Percentiles rank a stretch among this genome's conserved stretches.
phyloP scores from a whole-genome alignment of 1,140 invertebrate species.

The Monochamus saltuarius region DNA sequence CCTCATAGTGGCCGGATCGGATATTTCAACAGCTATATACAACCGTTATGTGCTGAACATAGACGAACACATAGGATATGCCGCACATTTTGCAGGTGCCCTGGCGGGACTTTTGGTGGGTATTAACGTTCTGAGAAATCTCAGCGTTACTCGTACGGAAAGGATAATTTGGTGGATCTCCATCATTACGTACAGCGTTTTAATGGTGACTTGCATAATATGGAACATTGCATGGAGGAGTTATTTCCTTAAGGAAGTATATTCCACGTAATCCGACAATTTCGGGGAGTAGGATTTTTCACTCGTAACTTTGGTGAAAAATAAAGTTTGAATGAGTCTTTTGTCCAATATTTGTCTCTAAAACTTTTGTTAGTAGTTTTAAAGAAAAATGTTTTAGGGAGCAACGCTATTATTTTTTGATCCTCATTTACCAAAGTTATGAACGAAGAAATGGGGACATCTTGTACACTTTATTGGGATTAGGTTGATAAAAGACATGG shows the following conservation, averaged over 20 bases:
- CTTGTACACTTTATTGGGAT: no score
- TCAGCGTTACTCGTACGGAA: constrained; percentile 85
- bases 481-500: no score
- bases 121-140: constrained; percentile 86
- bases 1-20: constrained; percentile 66
- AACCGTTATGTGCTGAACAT: constrained; percentile 68
- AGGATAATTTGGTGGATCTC: constrained; percentile 81
- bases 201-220: constrained; percentile 63
- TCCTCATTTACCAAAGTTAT: no score
- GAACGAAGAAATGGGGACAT: no score
- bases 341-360: no score
- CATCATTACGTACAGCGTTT: constrained; percentile 70
- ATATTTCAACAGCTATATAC: constrained; percentile 79
- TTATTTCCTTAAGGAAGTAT: constrained; percentile 29
- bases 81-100: constrained; percentile 86
- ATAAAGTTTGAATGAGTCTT: no score
- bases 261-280: not conserved
- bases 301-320: no score
- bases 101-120: constrained; percentile 84
- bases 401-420: no score
- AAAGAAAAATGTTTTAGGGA: no score
- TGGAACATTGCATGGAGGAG: constrained; percentile 32
- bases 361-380: no score
- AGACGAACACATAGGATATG: constrained; percentile 78
- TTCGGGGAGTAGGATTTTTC: not conserved